Base-by-base conservation (phyloP, 2,888 invertebrate species). In the Watsonalla cultraria region DNA sequence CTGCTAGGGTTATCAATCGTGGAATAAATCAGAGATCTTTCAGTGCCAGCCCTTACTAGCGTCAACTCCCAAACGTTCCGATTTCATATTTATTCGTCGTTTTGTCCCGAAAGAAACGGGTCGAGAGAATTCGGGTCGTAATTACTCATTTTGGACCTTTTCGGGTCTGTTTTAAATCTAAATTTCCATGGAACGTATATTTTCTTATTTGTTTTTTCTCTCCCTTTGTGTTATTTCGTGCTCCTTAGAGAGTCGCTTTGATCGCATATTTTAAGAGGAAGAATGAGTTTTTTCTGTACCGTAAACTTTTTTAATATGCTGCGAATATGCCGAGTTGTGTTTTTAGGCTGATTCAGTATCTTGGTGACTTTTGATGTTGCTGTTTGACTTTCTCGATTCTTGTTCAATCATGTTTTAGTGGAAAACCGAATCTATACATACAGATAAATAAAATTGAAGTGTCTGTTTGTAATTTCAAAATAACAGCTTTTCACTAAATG, bases 111-210 rank as follows among this genome's bases (percentile, higher is more conserved):
- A 66, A 58, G 62, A 59, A 62, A 57, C 54, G 57, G 51, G 47
- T 58, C 37, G 59, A 57, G 57, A 61, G 55, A 56, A 46, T 53
- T 53, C 59, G 56, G 60, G 58, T 59, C 67, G 66, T 68, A 68
- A 65, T 64, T 58, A 61, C 62, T 66, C 62, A 70, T 71, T 71
- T 61, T 61, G 48, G 47, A 51, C 53, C 57, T 71, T 59, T 60
- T 52, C 46, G 45, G 51, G 51, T 45, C 53, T 45, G 46, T 53
- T 45, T 51, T 45, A 51, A 52, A 53, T 55, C 37, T 37, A 11
- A 39, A 49, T 49, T 49, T 49, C 49, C 15, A 37, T 9, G 35
- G 14, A 2, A 49, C 37, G 37, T 49, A 37, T 42, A 48, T 47
- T 49, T 15, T 47, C 5, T 34, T 45, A 45, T 47, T 47, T 53